These are phyloP conservation scores for Cephus runcator DNA, from an alignment of 2,888 invertebrate species.

Conservation along the genomic window DNA sequence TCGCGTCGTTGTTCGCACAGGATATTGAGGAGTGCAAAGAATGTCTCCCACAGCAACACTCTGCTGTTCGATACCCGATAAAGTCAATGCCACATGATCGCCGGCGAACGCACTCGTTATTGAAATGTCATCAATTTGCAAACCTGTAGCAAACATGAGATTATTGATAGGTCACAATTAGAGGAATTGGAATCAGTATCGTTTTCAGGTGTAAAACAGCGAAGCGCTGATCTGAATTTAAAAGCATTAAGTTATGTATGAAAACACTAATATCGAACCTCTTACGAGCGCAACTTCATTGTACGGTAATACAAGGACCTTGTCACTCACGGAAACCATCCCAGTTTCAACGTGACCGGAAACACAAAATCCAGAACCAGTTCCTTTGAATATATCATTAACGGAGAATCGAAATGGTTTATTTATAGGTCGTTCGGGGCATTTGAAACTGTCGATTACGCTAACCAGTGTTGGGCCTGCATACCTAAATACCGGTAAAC, in stretches of 20 bases:
- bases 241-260: background rate
- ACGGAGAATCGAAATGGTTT: conserved; percentile 93
- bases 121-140: conserved; percentile 77
- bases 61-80: conserved; percentile 86
- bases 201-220: background rate
- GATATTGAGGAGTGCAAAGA: conserved; percentile 83
- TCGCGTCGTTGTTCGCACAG: conserved; percentile 82
- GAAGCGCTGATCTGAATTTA: background rate
- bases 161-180: background rate
- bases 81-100: conserved; percentile 86
- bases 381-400: conserved; percentile 94
- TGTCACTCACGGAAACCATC: conserved; percentile 85
- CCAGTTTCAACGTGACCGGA: conserved; percentile 95
- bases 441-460: conserved; percentile 87
- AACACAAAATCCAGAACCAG: conserved; percentile 89
- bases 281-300: conserved; percentile 87
- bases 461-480: conserved; percentile 85
- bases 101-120: conserved; percentile 89
- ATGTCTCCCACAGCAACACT: conserved; percentile 89
- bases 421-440: conserved; percentile 86
- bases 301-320: conserved; percentile 86
- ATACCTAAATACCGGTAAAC: conserved; percentile 71
- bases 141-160: conserved; percentile 58
- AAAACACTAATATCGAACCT: conserved; percentile 66
- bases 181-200: conserved; percentile 2